These are phyloP conservation scores for Sigmodon hispidus DNA, from an alignment of 2,113 vertebrate genomes.

Conservation along the genomic window DNA sequence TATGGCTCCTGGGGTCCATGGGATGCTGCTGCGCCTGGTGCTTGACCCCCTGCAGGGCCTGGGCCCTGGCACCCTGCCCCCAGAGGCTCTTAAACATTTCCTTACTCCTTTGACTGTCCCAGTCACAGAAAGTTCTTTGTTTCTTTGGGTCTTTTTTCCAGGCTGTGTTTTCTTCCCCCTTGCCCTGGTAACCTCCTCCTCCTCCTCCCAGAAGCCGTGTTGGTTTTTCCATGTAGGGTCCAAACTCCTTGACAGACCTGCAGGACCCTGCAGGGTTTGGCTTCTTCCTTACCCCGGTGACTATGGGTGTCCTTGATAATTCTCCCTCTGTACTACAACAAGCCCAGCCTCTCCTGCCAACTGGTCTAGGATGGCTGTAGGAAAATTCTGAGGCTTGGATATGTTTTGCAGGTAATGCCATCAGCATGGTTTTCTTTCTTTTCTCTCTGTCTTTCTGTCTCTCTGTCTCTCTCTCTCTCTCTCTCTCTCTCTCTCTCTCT, in stretches of 20 bases:
- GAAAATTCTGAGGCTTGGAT: background rate
- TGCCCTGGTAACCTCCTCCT: background rate
- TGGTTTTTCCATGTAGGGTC: background rate
- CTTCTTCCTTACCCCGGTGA: background rate
- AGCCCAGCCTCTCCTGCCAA: background rate
- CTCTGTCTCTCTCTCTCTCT: too few species aligned
- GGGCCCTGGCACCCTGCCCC: background rate
- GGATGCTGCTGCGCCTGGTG: background rate
- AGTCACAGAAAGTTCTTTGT: background rate
- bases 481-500: too few species aligned
- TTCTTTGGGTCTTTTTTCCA: background rate
- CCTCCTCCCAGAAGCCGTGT: background rate
- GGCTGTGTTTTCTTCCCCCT: background rate
- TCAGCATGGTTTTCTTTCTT: background rate
- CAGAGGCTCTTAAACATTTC: background rate
- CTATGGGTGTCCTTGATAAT: background rate
- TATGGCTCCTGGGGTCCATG: background rate
- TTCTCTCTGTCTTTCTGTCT: too few species aligned
- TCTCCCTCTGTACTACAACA: background rate
- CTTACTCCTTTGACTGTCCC: background rate
- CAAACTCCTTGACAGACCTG: background rate
- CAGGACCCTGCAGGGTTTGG: background rate
- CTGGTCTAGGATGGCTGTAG: background rate
- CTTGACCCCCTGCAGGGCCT: background rate
- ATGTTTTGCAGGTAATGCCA: background rate